Percentiles rank a stretch among this genome's conserved stretches.
Conservation (phyloP, 2,888 invertebrate genomes). For the Eristalinus sepulchralis region DNA sequence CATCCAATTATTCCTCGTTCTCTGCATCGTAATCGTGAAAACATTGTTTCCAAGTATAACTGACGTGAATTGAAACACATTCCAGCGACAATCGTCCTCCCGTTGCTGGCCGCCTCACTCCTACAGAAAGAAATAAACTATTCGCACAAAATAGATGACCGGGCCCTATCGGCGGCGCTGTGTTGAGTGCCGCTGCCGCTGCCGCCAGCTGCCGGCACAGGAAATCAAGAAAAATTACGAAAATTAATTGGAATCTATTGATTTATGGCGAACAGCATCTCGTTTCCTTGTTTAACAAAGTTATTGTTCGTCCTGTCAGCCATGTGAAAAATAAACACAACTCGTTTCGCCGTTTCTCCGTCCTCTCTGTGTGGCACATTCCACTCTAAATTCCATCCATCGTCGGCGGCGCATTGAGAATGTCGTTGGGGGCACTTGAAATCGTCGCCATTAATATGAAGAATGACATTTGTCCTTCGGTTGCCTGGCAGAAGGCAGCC, state of each 20-base stretch:
- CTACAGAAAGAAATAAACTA: conserved; percentile 44
- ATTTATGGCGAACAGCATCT: conserved; percentile 65
- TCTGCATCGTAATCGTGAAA: conserved; percentile 30
- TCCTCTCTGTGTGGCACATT: conserved; percentile 1
- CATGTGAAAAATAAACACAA: conserved; percentile 69
- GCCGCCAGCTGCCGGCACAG: conserved; percentile 46
- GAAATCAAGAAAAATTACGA: conserved; percentile 69
- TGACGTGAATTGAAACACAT: conserved; percentile 52
- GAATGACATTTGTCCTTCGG: conserved; percentile 50
- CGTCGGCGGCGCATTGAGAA: conserved; percentile 30
- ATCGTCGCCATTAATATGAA: conserved; percentile 68
- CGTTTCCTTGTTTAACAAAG: conserved; percentile 59
- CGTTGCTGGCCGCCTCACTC: neutral
- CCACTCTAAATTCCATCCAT: conserved; percentile 55
- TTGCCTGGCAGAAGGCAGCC: conserved; percentile 13
- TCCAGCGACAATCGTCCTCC: conserved; percentile 32
- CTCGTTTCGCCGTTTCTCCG: conserved; percentile 29
- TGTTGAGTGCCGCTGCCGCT: neutral
- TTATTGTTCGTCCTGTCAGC: conserved; percentile 69
- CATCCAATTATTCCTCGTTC: conserved; percentile 38
- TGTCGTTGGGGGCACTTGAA: conserved; percentile 65
- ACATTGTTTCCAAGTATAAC: conserved; percentile 25
- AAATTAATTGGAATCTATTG: conserved; percentile 71
- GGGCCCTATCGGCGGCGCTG: conserved; percentile 3
- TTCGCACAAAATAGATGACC: conserved; percentile 64